Conservation (phyloP, 1,140 invertebrate species). For the Amyelois transitella region DNA sequence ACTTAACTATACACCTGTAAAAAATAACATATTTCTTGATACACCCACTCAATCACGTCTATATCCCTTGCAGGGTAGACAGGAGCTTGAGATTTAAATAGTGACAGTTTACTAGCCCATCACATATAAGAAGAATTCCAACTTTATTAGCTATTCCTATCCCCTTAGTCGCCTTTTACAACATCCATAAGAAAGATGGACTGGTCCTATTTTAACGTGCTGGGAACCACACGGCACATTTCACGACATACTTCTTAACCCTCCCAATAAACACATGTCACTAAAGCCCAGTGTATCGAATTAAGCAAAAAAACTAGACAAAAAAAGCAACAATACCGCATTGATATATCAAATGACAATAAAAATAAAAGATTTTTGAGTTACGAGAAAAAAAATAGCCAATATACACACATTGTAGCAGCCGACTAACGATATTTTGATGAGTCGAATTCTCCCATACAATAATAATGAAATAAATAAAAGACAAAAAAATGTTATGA, state of each 20-base stretch:
- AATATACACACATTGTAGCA: not conserved
- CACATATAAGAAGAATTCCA: too few species aligned
- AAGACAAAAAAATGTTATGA: not conserved
- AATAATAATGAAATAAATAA: not conserved
- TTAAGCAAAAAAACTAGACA: not conserved
- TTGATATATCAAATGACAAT: not conserved
- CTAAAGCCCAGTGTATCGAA: not conserved
- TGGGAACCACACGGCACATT: too few species aligned
- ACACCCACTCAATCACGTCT: not conserved
- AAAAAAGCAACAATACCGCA: not conserved
- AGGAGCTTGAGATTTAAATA: too few species aligned
- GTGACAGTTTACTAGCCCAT: too few species aligned
- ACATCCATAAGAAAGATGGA: too few species aligned
- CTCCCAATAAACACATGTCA: not conserved
- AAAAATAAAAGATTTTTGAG: not conserved
- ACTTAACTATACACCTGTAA: not conserved
- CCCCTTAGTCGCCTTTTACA: too few species aligned
- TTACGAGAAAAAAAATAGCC: not conserved
- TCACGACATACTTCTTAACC: too few species aligned
- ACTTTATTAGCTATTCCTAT: too few species aligned
- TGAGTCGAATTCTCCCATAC: not conserved
- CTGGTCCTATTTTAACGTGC: too few species aligned
- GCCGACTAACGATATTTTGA: not conserved
- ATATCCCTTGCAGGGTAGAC: too few species aligned
- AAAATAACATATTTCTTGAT: not conserved